Base-by-base conservation (phyloP, 2,113 vertebrate genomes). In the Benitochromis conjunctus region DNA sequence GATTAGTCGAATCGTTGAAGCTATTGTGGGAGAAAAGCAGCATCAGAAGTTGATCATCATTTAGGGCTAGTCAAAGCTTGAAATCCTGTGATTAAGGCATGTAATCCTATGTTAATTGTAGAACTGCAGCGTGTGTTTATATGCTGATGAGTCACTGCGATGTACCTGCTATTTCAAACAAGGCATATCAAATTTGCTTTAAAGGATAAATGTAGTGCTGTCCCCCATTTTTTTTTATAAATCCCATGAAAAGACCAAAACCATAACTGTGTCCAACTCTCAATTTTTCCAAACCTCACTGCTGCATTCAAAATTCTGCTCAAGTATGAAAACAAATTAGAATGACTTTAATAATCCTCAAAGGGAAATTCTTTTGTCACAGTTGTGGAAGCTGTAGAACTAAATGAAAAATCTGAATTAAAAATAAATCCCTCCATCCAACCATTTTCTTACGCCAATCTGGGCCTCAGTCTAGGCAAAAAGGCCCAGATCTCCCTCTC, bases 41-140 rank as follows among this genome's bases (percentile, higher is more conserved):
- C 87, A 87, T 88, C 87, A 86, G 38, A 84, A 80, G 83, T 91
- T 90, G 84, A 91, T 91, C 62, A 60, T 79, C 34, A n/a, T 89
- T 91, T 88, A 84, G 43, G 69, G 82, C 51, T 84, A 74, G 81
- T 48, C 26, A 26, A 74, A 88, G 90, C 85, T 90, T 38, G 54
- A 92, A 94, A 93, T 91, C 90, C 90, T 43, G 62, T 51, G 81
- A 93, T 90, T 90, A 91, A 79, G 55, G 77, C 64, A 41, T 87
- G 83, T 91, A 93, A 91, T 94, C 92, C 94, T 86, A 71, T 83
- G 83, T 84, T 90, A 89, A 94, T 94, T 91, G 54, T 82, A 19
- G 53, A 77, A 79, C 29, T 80, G 82, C 57, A 41, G 82, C 41
- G 26, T 80, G 66, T 60, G 64, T 84, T 66, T 51, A 79, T 88